Evolutionary conservation across 1,140 invertebrate genomes (phyloP), one percentile per base, ranked within the genome.

Genomic region (Drosophila kurseongensis): DNA sequence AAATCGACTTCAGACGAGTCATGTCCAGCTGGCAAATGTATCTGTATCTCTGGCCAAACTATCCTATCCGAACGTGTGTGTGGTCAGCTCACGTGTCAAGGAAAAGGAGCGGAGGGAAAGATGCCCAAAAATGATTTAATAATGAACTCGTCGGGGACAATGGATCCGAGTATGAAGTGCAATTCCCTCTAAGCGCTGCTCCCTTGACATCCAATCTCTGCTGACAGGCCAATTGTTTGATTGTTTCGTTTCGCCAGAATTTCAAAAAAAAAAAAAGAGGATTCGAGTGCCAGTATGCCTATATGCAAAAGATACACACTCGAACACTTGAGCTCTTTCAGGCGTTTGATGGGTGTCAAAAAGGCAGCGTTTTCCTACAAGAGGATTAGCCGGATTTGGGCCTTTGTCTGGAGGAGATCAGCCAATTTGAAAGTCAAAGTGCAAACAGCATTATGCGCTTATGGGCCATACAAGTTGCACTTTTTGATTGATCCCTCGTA

Each of bases 371-470:
- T 61, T 50, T 35, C 36, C 63, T 74, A 84, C 81, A 85, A 86
- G 80, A 59, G 84, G 83, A 86, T 86, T 86, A 83, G 60, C 58
- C 69, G 83, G 83, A 88, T 86, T 88, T 66, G 51, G 69, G 35
- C 47, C 67, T 68, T 86, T 86, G 84, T 86, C 60, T 35, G 29
- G 48, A 36, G 58, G 58, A 63, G 84, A 83, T 88, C 75, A 89
- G 79, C 62, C 83, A 89, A 86, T 86, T 86, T 77, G 79, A 78
- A 69, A 86, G 79, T 86, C 83, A 86, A 88, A 88, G 79, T 79
- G 83, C 83, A 88, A 71, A 56, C 60, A 40, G 79, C 67, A 86
- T 88, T 88, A 86, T 79, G 63, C 79, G 67, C 79, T 88, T 86
- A 89, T 83, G 57, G 63, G 42, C 73, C 47, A 79, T 65, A 73